A percentile compares a stretch with the other conserved stretches of the same genome.
phyloP scores from a whole-genome alignment of 64 coral and sea anemone genomes.

The Stichodactyla helianthus region DNA sequence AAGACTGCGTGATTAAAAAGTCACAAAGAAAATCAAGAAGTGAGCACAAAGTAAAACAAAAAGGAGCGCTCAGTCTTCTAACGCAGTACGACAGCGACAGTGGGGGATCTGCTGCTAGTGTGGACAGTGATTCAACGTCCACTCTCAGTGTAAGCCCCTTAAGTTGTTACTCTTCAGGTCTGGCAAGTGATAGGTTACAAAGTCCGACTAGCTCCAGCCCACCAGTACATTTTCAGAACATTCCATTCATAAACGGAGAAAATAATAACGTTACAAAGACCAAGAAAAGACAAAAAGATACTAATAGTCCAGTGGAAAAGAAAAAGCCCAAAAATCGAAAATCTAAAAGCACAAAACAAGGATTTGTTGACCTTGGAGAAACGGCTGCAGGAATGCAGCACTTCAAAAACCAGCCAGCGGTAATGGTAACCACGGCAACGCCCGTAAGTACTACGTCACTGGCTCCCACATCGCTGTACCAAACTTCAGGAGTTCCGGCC shows the following conservation, averaged over 20 bases:
- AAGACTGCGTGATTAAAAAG: conserved; percentile 23
- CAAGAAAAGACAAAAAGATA: conserved; percentile 40
- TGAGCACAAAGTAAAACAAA: conserved; percentile 28
- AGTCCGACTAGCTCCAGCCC: conserved; percentile 5
- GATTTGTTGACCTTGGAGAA: conserved; percentile 43
- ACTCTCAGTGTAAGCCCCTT: conserved; percentile 69
- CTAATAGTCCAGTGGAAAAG: conserved; percentile 33
- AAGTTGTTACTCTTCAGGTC: conserved; percentile 30
- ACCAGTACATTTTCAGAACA: neutral
- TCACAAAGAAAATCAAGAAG: conserved; percentile 43
- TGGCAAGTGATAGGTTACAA: neutral
- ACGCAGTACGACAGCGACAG: conserved; percentile 90
- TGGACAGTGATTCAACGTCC: conserved; percentile 77
- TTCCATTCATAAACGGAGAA: neutral
- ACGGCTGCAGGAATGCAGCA: conserved; percentile 37
- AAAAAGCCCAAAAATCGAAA: conserved; percentile 43
- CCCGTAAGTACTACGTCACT: neutral
- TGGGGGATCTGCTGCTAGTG: conserved; percentile 56
- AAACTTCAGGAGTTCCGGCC: neutral
- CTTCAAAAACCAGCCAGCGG: conserved; percentile 18
- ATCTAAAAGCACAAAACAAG: conserved; percentile 4
- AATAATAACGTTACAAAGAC: conserved; percentile 7
- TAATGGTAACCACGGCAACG: conserved; percentile 10
- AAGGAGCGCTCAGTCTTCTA: conserved; percentile 73
- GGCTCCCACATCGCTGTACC: neutral